These are phyloP conservation scores for Pitta sordida DNA, from an alignment of 2,113 vertebrate genomes.

Conservation along the genomic window DNA sequence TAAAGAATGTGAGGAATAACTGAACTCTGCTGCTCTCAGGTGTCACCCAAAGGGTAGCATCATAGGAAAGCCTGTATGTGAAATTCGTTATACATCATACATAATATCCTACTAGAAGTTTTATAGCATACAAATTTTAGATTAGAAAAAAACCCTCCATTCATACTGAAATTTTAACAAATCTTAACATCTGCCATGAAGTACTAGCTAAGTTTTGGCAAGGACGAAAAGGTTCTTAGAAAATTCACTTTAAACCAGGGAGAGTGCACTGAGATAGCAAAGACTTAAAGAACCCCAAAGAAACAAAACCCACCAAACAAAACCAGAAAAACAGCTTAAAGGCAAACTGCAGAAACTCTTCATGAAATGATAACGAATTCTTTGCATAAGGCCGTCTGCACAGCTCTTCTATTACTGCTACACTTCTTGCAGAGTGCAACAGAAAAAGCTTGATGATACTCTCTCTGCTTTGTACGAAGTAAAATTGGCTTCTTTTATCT, in stretches of 20 bases:
- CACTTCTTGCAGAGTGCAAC: not conserved
- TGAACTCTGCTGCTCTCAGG: not conserved
- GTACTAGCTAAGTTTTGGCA: not conserved
- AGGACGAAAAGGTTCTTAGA: not conserved
- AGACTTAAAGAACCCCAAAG: not conserved
- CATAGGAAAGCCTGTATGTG: not conserved
- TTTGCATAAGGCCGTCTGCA: not conserved
- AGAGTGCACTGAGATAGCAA: not conserved
- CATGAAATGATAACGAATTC: slow-evolving; percentile 6
- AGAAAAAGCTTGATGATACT: not conserved
- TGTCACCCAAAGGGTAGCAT: not conserved
- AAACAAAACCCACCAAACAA: not conserved
- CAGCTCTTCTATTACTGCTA: not conserved
- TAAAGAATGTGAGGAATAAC: not conserved
- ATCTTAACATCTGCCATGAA: not conserved
- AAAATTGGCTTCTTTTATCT: slow-evolving; percentile 27
- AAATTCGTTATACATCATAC: not conserved
- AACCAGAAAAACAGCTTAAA: not conserved
- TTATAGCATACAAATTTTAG: not conserved
- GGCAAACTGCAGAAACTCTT: not conserved
- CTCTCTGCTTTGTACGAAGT: not conserved
- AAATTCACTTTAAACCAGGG: slow-evolving; percentile 4
- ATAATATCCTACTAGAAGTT: not conserved
- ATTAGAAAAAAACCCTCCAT: not conserved
- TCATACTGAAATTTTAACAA: not conserved